These are phyloP conservation scores for Eublepharis macularius DNA, from an alignment of 2,113 vertebrate species.

Conservation along the genomic window DNA sequence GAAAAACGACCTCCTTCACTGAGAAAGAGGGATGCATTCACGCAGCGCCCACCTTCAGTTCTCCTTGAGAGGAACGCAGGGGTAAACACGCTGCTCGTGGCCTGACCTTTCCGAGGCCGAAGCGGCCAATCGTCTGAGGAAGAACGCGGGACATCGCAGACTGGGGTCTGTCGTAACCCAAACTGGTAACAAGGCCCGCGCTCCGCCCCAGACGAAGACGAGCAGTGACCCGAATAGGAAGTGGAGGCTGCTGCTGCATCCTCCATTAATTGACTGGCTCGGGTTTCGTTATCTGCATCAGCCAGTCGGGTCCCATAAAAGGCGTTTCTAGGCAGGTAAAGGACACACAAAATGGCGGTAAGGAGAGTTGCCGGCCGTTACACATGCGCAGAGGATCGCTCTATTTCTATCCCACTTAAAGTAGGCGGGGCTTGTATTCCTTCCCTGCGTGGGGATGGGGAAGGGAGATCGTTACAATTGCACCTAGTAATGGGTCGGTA, in stretches of 20 bases:
- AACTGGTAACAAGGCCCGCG: constrained; percentile 31
- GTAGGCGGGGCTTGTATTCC: not conserved
- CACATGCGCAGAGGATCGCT: not conserved
- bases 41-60: not conserved
- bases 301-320: not conserved
- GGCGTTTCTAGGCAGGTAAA: not conserved
- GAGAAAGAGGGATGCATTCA: no score
- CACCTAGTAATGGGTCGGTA: no score
- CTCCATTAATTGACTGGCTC: rapidly evolving
- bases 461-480: no score
- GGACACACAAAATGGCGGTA: not conserved
- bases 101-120: not conserved
- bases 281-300: rapidly evolving
- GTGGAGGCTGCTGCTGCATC: rapidly evolving
- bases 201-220: constrained; percentile 21
- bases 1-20: not conserved
- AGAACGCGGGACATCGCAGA: rapidly evolving
- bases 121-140: not conserved
- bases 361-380: not conserved
- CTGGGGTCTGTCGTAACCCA: constrained; percentile 56
- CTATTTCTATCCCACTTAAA: not conserved
- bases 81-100: not conserved
- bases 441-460: no score
- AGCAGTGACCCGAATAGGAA: not conserved
- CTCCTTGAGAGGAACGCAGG: rapidly evolving